A percentile compares a stretch with the other conserved stretches of the same genome.
Conservation (phyloP, 2,888 invertebrate species). For the Pardosa pseudoannulata region DNA sequence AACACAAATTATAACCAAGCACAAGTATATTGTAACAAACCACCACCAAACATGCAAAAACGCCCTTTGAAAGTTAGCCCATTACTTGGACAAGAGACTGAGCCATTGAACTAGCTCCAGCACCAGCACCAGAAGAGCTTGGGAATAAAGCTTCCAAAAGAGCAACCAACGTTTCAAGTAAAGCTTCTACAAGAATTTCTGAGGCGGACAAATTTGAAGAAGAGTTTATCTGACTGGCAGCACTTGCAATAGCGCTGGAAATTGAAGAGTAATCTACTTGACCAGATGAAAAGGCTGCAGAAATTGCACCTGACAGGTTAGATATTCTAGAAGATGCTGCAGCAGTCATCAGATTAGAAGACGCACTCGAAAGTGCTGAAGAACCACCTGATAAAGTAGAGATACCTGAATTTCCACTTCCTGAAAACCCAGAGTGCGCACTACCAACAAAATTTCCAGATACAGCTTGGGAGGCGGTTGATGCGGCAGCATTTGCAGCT, state of each 20-base stretch:
- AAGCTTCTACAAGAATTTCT: constrained; percentile 30
- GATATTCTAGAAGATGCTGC: constrained; percentile 36
- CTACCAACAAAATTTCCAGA: too few relatives aligned
- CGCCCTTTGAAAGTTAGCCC: not conserved
- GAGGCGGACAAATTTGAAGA: constrained; percentile 20
- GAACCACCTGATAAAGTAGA: not conserved
- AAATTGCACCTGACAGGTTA: not conserved
- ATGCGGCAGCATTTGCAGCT: not conserved
- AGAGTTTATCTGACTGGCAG: constrained; percentile 13
- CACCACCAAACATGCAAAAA: not conserved
- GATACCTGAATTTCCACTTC: too few relatives aligned
- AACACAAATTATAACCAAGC: too few relatives aligned
- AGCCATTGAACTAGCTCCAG: not conserved
- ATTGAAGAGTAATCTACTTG: constrained; percentile 6
- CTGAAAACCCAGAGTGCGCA: too few relatives aligned
- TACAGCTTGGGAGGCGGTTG: not conserved
- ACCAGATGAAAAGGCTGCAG: constrained; percentile 1
- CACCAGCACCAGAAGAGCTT: not conserved
- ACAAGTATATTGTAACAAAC: not conserved
- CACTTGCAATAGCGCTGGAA: constrained; percentile 25
- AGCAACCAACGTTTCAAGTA: constrained; percentile 49
- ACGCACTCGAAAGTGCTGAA: not conserved
- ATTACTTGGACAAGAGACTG: not conserved
- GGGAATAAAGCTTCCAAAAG: not conserved
- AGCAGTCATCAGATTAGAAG: constrained; percentile 25